Evolutionary conservation across 1,140 invertebrate genomes (phyloP), one percentile per base, ranked within the genome.

Genomic region (Musca vetustissima): DNA sequence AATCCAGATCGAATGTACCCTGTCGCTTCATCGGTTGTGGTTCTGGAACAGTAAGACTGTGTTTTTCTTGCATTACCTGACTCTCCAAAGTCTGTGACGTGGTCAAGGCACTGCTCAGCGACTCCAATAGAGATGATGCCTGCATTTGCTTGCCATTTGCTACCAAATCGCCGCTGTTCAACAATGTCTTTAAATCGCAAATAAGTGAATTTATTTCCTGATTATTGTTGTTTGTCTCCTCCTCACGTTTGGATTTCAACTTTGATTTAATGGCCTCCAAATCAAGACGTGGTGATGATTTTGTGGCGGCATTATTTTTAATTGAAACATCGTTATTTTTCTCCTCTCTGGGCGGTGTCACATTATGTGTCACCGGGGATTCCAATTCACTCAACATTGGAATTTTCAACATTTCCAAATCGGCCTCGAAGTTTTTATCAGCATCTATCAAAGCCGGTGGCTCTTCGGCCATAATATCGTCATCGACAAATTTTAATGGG

Each of bases 341-440:
- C 21, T 36, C 50, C 24, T 66, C 55, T 22, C 13, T 53, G 21
- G 21, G 19, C 2, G 25, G 6, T 24, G 49, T 53, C 8, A 25
- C 15, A 19, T 11, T 32, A 24, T 66, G 50, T 47, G 53, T 47
- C 4, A 59, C 28, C 24, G 64, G 47, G 4, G 67, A 68, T 2
- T 48, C 14, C n/a, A 69, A 64, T 55, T 71, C 25, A 15, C 55
- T 66, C n/a, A 71, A 49, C 28, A 71, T 69, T 2, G 70, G 70
- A 13, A 71, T 71, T n/a, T 66, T 66, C 15, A 71, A 17, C 68
- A 67, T 69, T 67, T 71, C 55, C 17, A 71, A 53, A 57, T 71
- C 70, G 4, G 61, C 67, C 15, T 71, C 70, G 15, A 69, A 69
- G 36, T 67, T 68, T n/a, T 69, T 71, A 22, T 71, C 68, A 0